Evolutionary conservation across 1,140 invertebrate genomes (phyloP).

Genomic region (Drosophila arizonae): DNA sequence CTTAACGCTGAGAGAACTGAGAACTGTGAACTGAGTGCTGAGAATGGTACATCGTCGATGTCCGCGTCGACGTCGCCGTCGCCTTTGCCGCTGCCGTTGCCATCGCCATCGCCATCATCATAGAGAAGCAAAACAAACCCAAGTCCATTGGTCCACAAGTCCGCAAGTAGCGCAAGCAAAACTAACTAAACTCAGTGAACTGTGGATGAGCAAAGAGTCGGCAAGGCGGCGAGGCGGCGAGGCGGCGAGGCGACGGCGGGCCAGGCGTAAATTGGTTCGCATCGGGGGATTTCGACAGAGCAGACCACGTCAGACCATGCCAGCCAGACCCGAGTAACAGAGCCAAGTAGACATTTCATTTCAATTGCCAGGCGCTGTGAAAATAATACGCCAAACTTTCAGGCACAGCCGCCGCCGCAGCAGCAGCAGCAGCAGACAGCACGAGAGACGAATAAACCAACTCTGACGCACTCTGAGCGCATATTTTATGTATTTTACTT

Average conservation of each 20-base stretch:
- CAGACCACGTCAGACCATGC: conserved; percentile 17
- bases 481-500: conserved; percentile 75
- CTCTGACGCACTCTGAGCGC: conserved; percentile 35
- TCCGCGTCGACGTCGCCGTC: background rate
- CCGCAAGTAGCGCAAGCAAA: conserved; percentile 17
- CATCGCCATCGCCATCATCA: conserved; percentile 4
- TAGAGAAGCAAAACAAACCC: conserved; percentile 40
- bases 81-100: background rate
- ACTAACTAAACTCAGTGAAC: conserved; percentile 75
- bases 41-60: conserved; percentile 25
- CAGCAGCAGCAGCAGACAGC: too few species aligned
- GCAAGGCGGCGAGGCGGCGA: conserved; percentile 12
- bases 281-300: conserved; percentile 37
- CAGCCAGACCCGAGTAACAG: conserved; percentile 18
- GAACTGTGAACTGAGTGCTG: conserved; percentile 51
- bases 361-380: conserved; percentile 49
- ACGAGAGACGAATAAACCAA: conserved; percentile 19
- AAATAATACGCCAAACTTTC: conserved; percentile 53
- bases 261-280: conserved; percentile 69
- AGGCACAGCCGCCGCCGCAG: background rate
- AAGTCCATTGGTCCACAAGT: conserved; percentile 35
- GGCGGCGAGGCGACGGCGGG: conserved; percentile 14
- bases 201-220: conserved; percentile 47
- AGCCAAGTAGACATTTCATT: conserved; percentile 50
- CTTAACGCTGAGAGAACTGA: conserved; percentile 62